Percentiles rank a stretch among this genome's conserved stretches.
phyloP scores from a whole-genome alignment of 2,797 vertebrate genomes.

The Alca torda region DNA sequence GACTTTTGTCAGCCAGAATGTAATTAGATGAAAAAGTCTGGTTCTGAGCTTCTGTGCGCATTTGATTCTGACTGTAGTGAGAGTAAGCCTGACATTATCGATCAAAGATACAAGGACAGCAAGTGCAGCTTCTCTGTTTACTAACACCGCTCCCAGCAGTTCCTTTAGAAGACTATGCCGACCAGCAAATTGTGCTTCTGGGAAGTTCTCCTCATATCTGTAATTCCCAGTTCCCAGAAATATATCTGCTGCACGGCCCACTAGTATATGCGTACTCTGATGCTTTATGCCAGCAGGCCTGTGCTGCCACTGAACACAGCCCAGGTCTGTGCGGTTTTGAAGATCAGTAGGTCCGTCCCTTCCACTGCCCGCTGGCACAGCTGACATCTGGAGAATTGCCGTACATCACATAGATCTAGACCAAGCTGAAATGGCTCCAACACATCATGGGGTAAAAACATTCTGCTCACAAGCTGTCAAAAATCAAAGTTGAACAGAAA shows the following conservation, averaged over 20 bases:
- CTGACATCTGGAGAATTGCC: not conserved
- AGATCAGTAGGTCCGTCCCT: not conserved
- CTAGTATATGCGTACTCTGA: not conserved
- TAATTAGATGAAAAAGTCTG: not conserved
- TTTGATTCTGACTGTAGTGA: not conserved
- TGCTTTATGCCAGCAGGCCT: not conserved
- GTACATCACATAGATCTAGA: not conserved
- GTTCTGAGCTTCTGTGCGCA: not conserved
- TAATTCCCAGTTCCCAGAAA: not conserved
- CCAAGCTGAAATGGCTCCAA: not conserved
- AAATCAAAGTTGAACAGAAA: not conserved
- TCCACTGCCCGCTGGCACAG: not conserved
- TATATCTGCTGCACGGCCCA: not conserved
- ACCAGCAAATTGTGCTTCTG: not conserved
- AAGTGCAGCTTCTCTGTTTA: not conserved
- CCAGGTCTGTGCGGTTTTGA: not conserved
- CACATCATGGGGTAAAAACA: not conserved
- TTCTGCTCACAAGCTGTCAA: not conserved
- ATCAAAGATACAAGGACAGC: not conserved
- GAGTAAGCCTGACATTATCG: not conserved
- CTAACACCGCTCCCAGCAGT: rapidly evolving
- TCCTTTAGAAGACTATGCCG: not conserved
- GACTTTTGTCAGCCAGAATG: not conserved
- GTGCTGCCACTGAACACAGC: not conserved
- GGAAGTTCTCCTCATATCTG: not conserved